These are phyloP conservation scores for Dipodomys merriami DNA, from an alignment of 2,113 vertebrate genomes.

Conservation along the genomic window DNA sequence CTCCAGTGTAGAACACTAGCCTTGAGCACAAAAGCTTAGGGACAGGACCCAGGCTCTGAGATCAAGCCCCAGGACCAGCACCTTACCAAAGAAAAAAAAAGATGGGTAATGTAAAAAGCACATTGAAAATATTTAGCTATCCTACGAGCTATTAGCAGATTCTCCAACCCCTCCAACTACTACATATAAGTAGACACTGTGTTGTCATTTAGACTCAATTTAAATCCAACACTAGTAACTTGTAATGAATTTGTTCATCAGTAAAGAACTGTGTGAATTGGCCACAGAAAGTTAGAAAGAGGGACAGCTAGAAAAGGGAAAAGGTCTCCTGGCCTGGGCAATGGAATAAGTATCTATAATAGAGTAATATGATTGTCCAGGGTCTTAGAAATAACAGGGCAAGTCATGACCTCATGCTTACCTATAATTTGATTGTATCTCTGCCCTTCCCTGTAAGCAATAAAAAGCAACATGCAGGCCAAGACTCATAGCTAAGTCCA, in stretches of 20 bases:
- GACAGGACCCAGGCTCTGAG: too few relatives aligned
- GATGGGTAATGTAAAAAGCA: background rate
- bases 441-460: background rate
- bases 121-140: background rate
- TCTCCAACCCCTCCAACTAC: background rate
- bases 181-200: background rate
- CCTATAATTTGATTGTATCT: conserved; percentile 2
- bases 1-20: too few relatives aligned
- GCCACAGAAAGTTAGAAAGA: background rate
- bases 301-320: background rate
- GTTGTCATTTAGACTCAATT: background rate
- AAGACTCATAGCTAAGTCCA: conserved; percentile 39
- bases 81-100: background rate
- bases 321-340: background rate
- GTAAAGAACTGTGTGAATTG: background rate
- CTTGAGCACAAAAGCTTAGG: too few relatives aligned
- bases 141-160: background rate
- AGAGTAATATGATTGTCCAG: background rate
- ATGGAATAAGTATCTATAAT: background rate
- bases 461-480: conserved; percentile 34
- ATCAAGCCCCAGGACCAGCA: too few relatives aligned
- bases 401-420: background rate
- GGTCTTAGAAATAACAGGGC: background rate
- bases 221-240: conserved; percentile 1
- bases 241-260: background rate